Percentiles rank a stretch among this genome's conserved stretches.
phyloP scores from a whole-genome alignment of 2,797 vertebrate species.

The Rhinogobio ventralis region DNA sequence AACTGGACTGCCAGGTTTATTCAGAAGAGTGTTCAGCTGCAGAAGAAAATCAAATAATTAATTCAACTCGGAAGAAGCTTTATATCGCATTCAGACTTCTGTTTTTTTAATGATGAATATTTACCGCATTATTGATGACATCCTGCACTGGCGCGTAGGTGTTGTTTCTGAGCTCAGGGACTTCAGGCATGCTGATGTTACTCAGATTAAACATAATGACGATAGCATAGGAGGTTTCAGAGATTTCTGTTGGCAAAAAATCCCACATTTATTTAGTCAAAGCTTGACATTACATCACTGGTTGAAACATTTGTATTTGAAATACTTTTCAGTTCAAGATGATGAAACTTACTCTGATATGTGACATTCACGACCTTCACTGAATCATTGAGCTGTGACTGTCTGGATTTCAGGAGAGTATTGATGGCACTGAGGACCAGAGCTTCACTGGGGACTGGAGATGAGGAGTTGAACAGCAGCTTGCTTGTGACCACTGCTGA shows the following conservation, averaged over 20 bases:
- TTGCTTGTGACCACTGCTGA: slow-evolving; percentile 1
- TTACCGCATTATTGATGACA: not conserved
- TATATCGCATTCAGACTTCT: not conserved
- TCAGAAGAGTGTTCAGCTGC: slow-evolving; percentile 36
- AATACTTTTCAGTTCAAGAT: accelerated
- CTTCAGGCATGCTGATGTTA: slow-evolving; percentile 21
- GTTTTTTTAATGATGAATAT: not conserved
- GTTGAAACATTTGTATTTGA: not conserved
- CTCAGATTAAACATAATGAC: not conserved
- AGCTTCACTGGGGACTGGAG: slow-evolving; percentile 20
- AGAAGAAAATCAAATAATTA: not conserved
- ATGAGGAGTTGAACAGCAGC: slow-evolving; percentile 28
- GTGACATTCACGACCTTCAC: not conserved
- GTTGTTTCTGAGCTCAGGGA: not conserved
- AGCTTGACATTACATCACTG: not conserved
- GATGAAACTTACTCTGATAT: not conserved
- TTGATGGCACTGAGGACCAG: not conserved
- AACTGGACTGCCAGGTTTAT: not conserved
- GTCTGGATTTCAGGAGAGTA: not conserved
- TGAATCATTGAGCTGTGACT: slow-evolving; percentile 5
- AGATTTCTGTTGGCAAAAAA: slow-evolving; percentile 10
- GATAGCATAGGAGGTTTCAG: slow-evolving; percentile 12
- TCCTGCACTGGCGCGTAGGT: not conserved
- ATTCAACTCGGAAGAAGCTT: not conserved
- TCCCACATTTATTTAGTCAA: accelerated